Evolutionary conservation across 2,113 vertebrate species (phyloP).

Genomic region (Antechinus stuartii): DNA sequence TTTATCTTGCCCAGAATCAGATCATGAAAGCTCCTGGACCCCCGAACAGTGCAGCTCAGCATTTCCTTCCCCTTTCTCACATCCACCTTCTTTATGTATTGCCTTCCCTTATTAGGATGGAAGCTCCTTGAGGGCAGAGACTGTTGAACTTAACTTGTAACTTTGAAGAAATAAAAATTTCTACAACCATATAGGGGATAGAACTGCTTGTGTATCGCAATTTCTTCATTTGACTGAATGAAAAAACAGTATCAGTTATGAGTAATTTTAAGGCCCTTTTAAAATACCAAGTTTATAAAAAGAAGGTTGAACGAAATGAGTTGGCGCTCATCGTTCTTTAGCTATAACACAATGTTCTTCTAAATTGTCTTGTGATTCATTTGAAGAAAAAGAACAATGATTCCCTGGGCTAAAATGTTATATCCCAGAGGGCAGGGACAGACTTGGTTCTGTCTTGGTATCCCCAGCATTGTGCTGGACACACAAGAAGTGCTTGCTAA

Average conservation of each 20-base stretch:
- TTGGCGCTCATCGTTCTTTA: neutral
- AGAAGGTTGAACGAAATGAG: conserved; percentile 21
- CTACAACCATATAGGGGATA: neutral
- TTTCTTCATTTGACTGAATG: conserved; percentile 60
- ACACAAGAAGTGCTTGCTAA: neutral
- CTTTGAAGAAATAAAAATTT: neutral
- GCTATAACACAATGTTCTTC: neutral
- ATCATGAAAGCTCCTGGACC: no score
- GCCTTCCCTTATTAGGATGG: no score
- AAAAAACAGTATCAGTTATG: conserved; percentile 46
- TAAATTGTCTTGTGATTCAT: neutral
- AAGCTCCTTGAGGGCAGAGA: no score
- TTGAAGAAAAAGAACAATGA: neutral
- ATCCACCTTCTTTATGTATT: no score
- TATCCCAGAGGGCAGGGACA: neutral
- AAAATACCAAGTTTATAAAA: conserved; percentile 44
- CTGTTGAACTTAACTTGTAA: no score
- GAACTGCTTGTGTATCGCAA: conserved; percentile 17
- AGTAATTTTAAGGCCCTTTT: conserved; percentile 28
- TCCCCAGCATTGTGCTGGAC: neutral
- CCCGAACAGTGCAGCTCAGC: no score
- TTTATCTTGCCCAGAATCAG: no score
- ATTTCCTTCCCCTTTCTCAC: no score
- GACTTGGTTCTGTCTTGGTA: neutral
- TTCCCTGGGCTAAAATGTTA: neutral